Percentiles rank a stretch among this genome's conserved stretches.
phyloP scores from a whole-genome alignment of 2,888 invertebrate genomes.

The Pasiphila rectangulata region DNA sequence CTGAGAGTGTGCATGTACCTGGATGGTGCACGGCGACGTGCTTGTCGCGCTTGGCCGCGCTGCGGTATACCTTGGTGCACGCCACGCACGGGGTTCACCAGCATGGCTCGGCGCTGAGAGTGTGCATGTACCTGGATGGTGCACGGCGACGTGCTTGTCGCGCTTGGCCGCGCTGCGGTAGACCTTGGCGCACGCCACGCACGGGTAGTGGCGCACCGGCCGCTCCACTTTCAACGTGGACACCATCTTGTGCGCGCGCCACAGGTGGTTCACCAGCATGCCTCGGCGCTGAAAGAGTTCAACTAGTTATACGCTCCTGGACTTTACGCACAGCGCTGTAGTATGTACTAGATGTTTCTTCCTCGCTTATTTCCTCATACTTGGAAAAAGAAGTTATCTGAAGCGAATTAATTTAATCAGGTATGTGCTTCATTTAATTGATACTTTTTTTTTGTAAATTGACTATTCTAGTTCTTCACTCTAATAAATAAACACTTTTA shows the following conservation, averaged over 20 bases:
- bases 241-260: conserved; percentile 87
- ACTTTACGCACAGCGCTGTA: no score
- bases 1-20: conserved; percentile 57
- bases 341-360: no score
- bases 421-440: no score
- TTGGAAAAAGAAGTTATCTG: no score
- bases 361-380: no score
- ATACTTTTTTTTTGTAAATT: no score
- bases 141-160: conserved; percentile 89
- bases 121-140: conserved; percentile 85
- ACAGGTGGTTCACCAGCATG: conserved; percentile 92
- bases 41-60: conserved; percentile 90
- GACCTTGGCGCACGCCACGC: conserved; percentile 89
- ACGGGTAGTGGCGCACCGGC: conserved; percentile 89
- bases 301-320: no score
- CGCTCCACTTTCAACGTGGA: conserved; percentile 88
- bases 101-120: neutral
- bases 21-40: conserved; percentile 93
- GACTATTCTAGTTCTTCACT: no score
- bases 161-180: conserved; percentile 93
- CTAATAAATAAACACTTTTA: no score
- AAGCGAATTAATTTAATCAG: no score
- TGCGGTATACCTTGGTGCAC: conserved; percentile 90
- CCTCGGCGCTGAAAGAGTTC: conserved; percentile 87
- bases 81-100: conserved; percentile 92